A percentile compares a stretch with the other conserved stretches of the same genome.
Conservation (phyloP, 2,113 vertebrate species). For the Narcine bancroftii region DNA sequence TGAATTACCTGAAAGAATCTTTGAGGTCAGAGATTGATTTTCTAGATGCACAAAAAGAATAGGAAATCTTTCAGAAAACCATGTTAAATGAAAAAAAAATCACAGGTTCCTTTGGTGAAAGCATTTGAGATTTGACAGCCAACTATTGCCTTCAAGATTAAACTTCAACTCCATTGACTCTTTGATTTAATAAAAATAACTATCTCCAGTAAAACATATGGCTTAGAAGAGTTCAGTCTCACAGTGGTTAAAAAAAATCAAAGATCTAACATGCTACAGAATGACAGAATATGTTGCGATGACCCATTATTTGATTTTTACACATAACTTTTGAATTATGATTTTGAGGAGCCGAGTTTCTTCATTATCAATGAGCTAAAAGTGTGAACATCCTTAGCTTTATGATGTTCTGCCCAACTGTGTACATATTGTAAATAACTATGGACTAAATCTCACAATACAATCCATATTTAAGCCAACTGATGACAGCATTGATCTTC, state of each 20-base stretch:
- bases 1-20: neutral
- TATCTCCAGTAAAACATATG: neutral
- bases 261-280: neutral
- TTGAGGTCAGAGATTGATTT: neutral
- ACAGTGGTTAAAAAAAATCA: neutral
- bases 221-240: neutral
- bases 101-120: neutral
- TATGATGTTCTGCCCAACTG: neutral
- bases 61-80: neutral
- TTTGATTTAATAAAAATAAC: neutral
- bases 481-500: neutral
- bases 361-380: neutral
- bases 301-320: constrained; percentile 24
- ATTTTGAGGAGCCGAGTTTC: constrained; percentile 24
- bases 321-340: constrained; percentile 26
- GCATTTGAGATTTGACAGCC: neutral
- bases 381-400: neutral
- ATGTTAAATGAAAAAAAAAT: neutral
- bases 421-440: neutral
- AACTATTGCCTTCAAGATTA: neutral
- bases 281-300: neutral
- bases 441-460: neutral
- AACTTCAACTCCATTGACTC: constrained; percentile 18
- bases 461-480: neutral
- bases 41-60: neutral